Evolutionary conservation across 2,888 invertebrate genomes (phyloP).

Genomic region (Sphaeridia pumilis): DNA sequence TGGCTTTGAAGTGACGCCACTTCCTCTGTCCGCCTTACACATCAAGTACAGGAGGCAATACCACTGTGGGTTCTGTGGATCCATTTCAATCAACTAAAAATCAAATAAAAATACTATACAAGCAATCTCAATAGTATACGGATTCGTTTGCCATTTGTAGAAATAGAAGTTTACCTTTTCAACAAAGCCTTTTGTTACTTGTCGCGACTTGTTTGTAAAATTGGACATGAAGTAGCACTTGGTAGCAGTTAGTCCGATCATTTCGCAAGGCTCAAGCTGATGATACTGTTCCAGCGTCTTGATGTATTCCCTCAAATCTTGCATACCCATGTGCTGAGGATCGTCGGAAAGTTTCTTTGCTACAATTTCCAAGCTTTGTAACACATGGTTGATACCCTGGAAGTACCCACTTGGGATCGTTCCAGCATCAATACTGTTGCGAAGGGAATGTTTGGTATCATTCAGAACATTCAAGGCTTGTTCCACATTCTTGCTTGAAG

Average conservation of each 20-base stretch:
- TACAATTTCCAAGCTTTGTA: not conserved
- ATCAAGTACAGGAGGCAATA: not conserved
- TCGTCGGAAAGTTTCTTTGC: not conserved
- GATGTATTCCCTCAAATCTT: not conserved
- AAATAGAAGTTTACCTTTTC: not conserved
- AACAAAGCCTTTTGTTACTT: not conserved
- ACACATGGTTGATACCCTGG: not conserved
- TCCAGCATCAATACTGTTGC: not conserved
- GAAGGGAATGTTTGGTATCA: not conserved
- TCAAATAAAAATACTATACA: not conserved
- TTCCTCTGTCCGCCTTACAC: not conserved
- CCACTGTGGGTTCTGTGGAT: not conserved
- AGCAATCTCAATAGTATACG: no score
- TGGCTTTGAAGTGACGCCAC: no score
- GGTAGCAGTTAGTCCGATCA: not conserved
- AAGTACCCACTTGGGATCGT: not conserved
- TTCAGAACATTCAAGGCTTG: not conserved
- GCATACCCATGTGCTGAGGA: not conserved
- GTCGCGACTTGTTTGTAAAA: not conserved
- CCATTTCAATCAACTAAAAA: not conserved
- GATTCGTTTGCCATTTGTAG: no score
- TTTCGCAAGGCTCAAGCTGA: not conserved
- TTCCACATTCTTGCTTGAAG: not conserved
- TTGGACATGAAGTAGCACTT: not conserved
- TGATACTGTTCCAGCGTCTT: not conserved